Evolutionary conservation across 2,888 invertebrate species (phyloP), one percentile per base, ranked within the genome.

Genomic region (Conops quadrifasciatus): DNA sequence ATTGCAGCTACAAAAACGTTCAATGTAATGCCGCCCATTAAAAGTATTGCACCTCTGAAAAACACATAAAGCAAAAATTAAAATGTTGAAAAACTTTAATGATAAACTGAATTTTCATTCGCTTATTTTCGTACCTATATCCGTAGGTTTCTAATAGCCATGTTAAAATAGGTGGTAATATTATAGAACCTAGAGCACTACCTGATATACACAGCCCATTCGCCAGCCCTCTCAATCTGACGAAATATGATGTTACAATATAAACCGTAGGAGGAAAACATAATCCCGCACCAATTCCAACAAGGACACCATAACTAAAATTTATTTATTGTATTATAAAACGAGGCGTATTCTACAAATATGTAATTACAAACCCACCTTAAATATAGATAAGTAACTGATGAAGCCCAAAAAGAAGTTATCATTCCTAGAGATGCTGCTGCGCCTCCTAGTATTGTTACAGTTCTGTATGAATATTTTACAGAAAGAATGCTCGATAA

Each of bases 161-260:
- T 67, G 93, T 87, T 74, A 95, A 87, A 66, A 94, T 87, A 0
- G 94, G 94, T 51, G 95, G 95, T 77, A 95, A 87, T 71, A 95
- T 91, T 79, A 95, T 94, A 58, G 94, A 93, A 16, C 95, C 95
- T 75, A 95, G 89, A 0, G 95, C 94, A 77, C 94, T 94, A 19
- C 95, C 95, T 0, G 94, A 94, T 87, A 95, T 94, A 79, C 95
- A 95, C 26, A 95, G 90, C 0, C 95, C 95, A 85, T 95, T 95
- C 58, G 95, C 95, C 16, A 95, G 87, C 0, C 95, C 95, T 59
- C 94, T 88, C 13, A 91, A 86, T 62, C 90, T 89, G 56, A 93
- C 91, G 85, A 95, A 95, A 86, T 95, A 95, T 72, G 93, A 93
- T 66, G 94, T 94, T 76, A 95, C 94, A 77, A 95, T 94, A 86